Base-by-base conservation (phyloP, 1,140 invertebrate species). In the Drosophila santomea region DNA sequence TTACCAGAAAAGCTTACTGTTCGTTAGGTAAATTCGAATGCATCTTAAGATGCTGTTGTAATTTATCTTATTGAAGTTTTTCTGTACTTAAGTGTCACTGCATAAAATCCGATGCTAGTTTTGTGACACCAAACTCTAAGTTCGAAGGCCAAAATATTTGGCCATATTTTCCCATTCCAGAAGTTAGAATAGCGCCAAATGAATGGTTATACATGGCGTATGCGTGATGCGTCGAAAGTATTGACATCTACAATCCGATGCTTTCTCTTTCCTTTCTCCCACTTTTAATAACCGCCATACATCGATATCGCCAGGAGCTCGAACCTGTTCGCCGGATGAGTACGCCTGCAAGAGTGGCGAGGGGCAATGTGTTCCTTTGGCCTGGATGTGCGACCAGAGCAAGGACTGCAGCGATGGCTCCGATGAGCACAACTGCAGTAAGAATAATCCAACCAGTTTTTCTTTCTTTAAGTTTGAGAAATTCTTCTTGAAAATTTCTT, bases 311-410 rank as follows among this genome's bases (percentile, higher is more conserved):
- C 58, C 94, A 97, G 96, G 95, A 93, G 93, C 94, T 91, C 96
- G 96, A 93, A 95, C 95, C 74, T 98, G 97, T 94, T 95, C 95
- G 44, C 94, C 95, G n/a, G 96, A 97, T 90, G 96, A 98, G 92
- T 98, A 97, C 93, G 96, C 96, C 11, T 98, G 97, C 92, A 95
- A 96, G 74, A 95, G 94, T 38, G 94, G 94, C 68, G 94, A 94
- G 58, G 96, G 96, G 48, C 96, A 97, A 93, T 98, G 97, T 92
- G 96, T 98, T 64, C 96, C 97, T 56, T 94, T 97, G 77, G 96
- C 96, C 39, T 98, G 97, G 97, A 97, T 97, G 94, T 98, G 98
- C 92, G 97, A 98, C 93, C 95, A 96, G 90, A 96, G 95, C 91
- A 92, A 94, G 35, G 97, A 98, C 94, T 98, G 98, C 94, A 94